Conservation (phyloP, 1,140 invertebrate species). For the Plutomurus gul region DNA sequence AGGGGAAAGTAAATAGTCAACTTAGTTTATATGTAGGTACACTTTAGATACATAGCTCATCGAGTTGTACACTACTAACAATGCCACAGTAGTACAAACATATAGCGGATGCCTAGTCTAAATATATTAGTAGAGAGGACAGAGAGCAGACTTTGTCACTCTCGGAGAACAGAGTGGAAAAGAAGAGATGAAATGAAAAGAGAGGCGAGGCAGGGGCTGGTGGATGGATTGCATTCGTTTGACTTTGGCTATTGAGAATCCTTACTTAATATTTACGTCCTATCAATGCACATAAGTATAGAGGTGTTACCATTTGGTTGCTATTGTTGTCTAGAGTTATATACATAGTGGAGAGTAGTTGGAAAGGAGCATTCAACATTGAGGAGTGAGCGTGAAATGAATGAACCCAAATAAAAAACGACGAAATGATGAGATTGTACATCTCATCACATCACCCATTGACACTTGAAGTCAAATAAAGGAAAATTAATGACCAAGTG, state of each 20-base stretch:
- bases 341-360: not conserved
- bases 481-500: constrained; percentile 50
- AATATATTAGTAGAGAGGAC: no score
- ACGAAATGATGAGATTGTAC: constrained; percentile 31
- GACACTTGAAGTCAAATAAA: constrained; percentile 49
- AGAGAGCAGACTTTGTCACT: no score
- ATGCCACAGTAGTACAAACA: not conserved
- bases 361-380: not conserved
- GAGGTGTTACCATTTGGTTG: not conserved
- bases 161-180: no score
- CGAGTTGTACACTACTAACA: no score
- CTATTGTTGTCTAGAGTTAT: not conserved
- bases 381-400: constrained; percentile 16
- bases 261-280: not conserved
- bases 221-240: not conserved
- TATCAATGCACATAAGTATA: not conserved
- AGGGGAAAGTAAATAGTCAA: not conserved
- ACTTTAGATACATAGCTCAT: no score
- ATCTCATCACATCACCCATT: constrained; percentile 44
- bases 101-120: not conserved
- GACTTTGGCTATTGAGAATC: not conserved
- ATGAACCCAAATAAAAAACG: constrained; percentile 10
- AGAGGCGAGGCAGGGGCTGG: not conserved
- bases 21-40: no score
- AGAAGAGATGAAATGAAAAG: not conserved